These are phyloP conservation scores for Apocheima hispidaria DNA, from an alignment of 2,888 invertebrate genomes.

Conservation along the genomic window DNA sequence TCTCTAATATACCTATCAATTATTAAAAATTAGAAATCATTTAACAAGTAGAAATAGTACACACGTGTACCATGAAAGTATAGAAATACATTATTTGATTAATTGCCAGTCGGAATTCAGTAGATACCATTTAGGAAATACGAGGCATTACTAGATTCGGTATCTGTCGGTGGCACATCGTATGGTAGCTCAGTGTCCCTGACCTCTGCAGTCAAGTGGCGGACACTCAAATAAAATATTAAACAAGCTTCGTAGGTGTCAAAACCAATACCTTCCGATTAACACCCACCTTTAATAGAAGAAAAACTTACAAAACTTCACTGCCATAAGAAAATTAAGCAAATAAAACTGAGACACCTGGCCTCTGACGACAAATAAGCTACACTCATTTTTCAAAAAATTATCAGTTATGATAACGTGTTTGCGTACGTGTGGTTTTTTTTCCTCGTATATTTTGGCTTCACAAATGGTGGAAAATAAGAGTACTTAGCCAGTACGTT, in stretches of 20 bases:
- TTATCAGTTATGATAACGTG: background rate
- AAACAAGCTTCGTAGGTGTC: constrained; percentile 65
- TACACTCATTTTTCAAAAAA: constrained; percentile 14
- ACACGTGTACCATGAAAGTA: constrained; percentile 17
- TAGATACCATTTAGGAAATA: background rate
- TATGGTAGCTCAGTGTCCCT: constrained; percentile 57
- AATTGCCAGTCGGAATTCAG: background rate
- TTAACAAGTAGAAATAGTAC: background rate
- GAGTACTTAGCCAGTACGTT: too few species aligned
- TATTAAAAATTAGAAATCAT: constrained; percentile 4
- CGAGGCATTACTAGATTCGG: constrained; percentile 5
- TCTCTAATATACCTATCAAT: constrained; percentile 18
- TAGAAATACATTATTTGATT: constrained; percentile 5
- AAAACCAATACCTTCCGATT: constrained; percentile 67
- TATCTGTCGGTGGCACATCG: constrained; percentile 4
- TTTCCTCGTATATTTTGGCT: too few species aligned
- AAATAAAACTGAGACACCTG: constrained; percentile 44
- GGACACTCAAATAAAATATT: constrained; percentile 61
- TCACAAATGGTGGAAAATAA: too few species aligned
- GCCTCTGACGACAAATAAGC: constrained; percentile 29
- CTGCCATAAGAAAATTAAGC: constrained; percentile 34
- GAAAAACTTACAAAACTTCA: constrained; percentile 45
- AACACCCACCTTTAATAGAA: constrained; percentile 54
- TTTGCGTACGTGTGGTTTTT: background rate
- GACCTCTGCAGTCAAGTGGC: constrained; percentile 60